Conservation (phyloP, 1,140 invertebrate genomes). For the Pararge aegeria region DNA sequence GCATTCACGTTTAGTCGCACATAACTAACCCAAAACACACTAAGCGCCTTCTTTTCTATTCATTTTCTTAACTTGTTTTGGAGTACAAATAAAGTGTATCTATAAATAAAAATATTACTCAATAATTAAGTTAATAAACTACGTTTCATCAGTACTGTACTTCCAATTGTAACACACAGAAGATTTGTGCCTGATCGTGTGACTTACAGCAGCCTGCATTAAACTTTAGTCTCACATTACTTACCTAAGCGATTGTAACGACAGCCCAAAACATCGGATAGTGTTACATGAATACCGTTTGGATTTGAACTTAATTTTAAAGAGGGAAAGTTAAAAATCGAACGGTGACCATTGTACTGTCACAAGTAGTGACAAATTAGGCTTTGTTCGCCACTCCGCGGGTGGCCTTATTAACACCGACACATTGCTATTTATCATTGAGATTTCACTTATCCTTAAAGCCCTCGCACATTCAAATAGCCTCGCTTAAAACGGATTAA, state of each 20-base stretch:
- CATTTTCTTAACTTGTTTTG: too few species aligned
- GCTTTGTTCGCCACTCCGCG: constrained; percentile 32
- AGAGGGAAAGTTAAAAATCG: constrained; percentile 2
- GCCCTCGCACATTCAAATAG: neutral
- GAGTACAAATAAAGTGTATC: too few species aligned
- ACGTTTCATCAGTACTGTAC: too few species aligned
- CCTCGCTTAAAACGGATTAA: too few species aligned
- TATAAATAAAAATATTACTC: too few species aligned
- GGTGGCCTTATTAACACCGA: constrained; percentile 52
- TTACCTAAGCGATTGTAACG: neutral
- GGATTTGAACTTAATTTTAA: neutral
- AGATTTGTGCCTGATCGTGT: too few species aligned
- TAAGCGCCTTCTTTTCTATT: too few species aligned
- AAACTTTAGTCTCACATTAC: neutral
- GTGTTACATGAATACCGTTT: neutral
- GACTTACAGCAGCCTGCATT: too few species aligned
- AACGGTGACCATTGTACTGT: constrained; percentile 8
- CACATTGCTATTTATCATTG: constrained; percentile 49
- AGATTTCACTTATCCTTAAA: constrained; percentile 51
- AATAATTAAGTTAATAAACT: too few species aligned
- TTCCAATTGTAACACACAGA: too few species aligned
- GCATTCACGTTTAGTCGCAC: too few species aligned
- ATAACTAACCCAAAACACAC: too few species aligned
- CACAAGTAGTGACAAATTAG: constrained; percentile 55
- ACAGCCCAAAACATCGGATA: neutral